These are phyloP conservation scores for Melanotaenia duboulayi DNA, from an alignment of 2,113 vertebrate species.

Conservation along the genomic window DNA sequence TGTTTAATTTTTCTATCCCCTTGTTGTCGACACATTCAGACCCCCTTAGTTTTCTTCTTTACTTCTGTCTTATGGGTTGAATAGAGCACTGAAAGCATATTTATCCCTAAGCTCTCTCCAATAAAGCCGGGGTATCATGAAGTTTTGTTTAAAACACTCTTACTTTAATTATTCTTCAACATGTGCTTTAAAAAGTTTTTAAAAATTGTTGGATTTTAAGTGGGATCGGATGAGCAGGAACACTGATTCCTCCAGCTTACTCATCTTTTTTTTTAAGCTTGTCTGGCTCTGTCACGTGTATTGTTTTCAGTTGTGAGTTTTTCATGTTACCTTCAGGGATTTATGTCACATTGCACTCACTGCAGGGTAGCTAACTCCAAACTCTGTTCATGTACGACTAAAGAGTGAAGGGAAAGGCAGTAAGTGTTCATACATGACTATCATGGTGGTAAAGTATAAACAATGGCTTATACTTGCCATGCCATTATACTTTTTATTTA, in stretches of 20 bases:
- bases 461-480: no score
- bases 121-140: no score
- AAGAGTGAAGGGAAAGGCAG: neutral
- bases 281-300: neutral
- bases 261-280: neutral
- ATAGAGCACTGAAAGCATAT: no score
- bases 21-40: no score
- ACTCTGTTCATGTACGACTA: neutral
- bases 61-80: no score
- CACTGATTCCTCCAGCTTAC: neutral
- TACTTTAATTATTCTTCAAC: neutral
- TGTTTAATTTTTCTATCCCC: neutral
- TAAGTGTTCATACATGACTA: neutral
- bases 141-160: neutral
- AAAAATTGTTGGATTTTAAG: no score
- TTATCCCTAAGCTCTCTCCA: no score
- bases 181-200: no score
- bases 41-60: no score
- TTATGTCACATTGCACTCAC: neutral
- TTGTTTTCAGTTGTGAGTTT: neutral
- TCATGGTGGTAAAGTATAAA: neutral
- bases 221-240: neutral
- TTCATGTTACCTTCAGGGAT: neutral
- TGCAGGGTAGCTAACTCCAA: neutral
- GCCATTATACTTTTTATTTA: no score